phyloP scores from a whole-genome alignment of 2,888 invertebrate genomes.

The Drosophila ezoana region DNA sequence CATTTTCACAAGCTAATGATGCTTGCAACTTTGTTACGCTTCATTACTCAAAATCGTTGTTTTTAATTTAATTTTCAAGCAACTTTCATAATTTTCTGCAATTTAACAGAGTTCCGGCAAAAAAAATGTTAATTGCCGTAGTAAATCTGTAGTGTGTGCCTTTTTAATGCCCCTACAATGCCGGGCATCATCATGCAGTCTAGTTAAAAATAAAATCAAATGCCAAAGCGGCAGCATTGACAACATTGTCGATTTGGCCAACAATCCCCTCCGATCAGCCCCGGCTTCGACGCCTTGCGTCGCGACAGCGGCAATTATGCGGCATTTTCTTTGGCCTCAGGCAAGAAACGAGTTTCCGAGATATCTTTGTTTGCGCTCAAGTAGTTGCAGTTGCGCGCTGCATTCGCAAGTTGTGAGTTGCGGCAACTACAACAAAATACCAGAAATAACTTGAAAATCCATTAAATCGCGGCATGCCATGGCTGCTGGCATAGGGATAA shows the following conservation, averaged over 20 bases:
- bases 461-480: slow-evolving; percentile 66
- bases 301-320: slow-evolving; percentile 73
- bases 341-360: slow-evolving; percentile 71
- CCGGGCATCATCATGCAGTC: slow-evolving; percentile 61
- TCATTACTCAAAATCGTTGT: background rate
- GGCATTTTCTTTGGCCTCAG: slow-evolving; percentile 72
- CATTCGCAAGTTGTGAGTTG: slow-evolving; percentile 21
- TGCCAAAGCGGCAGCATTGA: slow-evolving; percentile 74
- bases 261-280: slow-evolving; percentile 22
- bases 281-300: slow-evolving; percentile 17
- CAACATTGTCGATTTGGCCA: slow-evolving; percentile 76
- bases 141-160: slow-evolving; percentile 9
- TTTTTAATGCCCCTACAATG: slow-evolving; percentile 44
- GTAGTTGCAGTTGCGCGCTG: slow-evolving; percentile 23
- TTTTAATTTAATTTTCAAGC: slow-evolving; percentile 2
- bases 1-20: no score
- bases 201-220: slow-evolving; percentile 78
- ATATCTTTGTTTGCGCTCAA: slow-evolving; percentile 68
- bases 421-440: slow-evolving; percentile 76
- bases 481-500: slow-evolving; percentile 56
- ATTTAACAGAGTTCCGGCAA: slow-evolving; percentile 3
- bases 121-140: slow-evolving; percentile 43
- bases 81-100: slow-evolving; percentile 3
- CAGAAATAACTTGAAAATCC: slow-evolving; percentile 80
- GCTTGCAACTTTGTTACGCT: background rate